These are phyloP conservation scores for Papilio xuthus DNA, from an alignment of 1,140 invertebrate genomes.

Conservation along the genomic window DNA sequence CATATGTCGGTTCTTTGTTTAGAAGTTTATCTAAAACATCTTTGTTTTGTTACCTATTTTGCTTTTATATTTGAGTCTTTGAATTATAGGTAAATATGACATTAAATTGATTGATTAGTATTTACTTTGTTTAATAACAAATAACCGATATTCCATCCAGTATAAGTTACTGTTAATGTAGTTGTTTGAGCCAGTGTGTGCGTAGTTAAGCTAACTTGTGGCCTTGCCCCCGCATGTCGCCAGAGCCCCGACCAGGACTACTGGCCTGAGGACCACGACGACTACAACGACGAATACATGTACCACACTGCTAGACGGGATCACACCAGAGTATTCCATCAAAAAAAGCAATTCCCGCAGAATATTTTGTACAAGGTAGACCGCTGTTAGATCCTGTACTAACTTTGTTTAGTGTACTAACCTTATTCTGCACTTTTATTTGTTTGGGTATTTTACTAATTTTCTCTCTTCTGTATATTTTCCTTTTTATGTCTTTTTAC, in stretches of 20 bases:
- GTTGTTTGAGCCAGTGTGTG: slow-evolving; percentile 53
- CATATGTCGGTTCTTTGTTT: slow-evolving; percentile 19
- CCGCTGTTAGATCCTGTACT: slow-evolving; percentile 39
- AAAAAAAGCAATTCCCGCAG: slow-evolving; percentile 78
- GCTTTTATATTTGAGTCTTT: background rate
- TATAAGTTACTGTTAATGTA: slow-evolving; percentile 40
- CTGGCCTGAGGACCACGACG: slow-evolving; percentile 74
- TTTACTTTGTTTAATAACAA: background rate
- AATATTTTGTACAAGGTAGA: slow-evolving; percentile 78
- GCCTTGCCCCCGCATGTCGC: slow-evolving; percentile 56
- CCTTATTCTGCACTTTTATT: background rate
- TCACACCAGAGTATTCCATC: slow-evolving; percentile 72
- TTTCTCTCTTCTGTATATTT: slow-evolving; percentile 9
- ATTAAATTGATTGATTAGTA: background rate
- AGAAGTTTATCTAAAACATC: background rate
- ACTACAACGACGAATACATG: slow-evolving; percentile 78
- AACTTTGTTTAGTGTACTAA: slow-evolving; percentile 7
- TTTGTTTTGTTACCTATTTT: background rate
- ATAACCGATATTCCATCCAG: background rate
- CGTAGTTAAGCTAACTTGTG: slow-evolving; percentile 59
- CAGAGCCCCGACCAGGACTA: slow-evolving; percentile 70
- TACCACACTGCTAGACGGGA: slow-evolving; percentile 77
- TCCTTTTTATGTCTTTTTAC: slow-evolving; percentile 12
- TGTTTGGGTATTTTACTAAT: slow-evolving; percentile 1
- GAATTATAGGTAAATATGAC: background rate